Percentiles rank a stretch among this genome's conserved stretches.
Conservation (phyloP, 2,888 invertebrate genomes). For the Scaptomyza parva region DNA sequence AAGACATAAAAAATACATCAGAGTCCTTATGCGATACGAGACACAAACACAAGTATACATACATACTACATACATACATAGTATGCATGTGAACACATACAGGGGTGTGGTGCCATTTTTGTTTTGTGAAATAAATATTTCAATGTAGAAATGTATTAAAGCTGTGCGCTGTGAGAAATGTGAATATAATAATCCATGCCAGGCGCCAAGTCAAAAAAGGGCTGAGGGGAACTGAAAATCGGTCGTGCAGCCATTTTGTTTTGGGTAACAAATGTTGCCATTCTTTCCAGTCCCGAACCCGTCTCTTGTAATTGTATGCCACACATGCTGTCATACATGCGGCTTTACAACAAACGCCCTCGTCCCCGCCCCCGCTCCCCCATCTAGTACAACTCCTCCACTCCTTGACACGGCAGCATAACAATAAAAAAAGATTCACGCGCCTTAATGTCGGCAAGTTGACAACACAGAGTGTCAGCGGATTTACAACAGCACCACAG, state of each 20-base stretch:
- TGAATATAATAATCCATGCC: constrained; percentile 75
- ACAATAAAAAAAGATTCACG: constrained; percentile 76
- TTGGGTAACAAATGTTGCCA: constrained; percentile 67
- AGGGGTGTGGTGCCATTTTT: constrained; percentile 19
- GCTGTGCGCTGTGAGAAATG: constrained; percentile 67
- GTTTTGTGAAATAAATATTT: constrained; percentile 57
- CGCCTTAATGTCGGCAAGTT: constrained; percentile 78
- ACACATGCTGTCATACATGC: constrained; percentile 70
- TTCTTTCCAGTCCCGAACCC: constrained; percentile 25
- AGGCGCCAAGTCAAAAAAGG: constrained; percentile 36
- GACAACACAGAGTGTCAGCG: constrained; percentile 77
- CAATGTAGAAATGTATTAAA: constrained; percentile 57
- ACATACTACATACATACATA: not conserved
- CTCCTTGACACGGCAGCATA: constrained; percentile 60
- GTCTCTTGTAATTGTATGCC: constrained; percentile 69
- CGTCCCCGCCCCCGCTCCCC: not conserved
- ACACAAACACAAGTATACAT: not conserved
- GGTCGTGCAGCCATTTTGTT: constrained; percentile 72
- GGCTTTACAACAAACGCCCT: constrained; percentile 38
- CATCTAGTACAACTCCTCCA: not conserved
- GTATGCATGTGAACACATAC: too few relatives aligned
- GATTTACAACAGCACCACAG: constrained; percentile 58
- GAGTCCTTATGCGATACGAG: constrained; percentile 39
- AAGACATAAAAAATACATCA: constrained; percentile 77
- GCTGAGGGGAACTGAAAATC: constrained; percentile 58